Evolutionary conservation across 23 tunicate genomes (phyloP).

Genomic region (Halocynthia roretzi): DNA sequence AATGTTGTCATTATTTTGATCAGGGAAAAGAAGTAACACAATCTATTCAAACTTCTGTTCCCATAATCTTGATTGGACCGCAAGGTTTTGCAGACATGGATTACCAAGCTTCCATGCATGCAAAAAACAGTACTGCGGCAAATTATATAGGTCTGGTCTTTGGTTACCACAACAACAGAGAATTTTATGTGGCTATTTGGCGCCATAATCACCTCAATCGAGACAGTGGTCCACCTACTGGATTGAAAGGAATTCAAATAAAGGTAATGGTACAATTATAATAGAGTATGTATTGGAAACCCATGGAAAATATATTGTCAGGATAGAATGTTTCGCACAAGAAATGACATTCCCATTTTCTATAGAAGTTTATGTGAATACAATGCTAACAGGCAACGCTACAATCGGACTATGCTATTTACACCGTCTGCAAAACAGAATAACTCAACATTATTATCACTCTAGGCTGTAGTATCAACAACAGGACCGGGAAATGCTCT

Average conservation of each 20-base stretch:
- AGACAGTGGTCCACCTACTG: background rate
- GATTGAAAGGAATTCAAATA: constrained; percentile 22
- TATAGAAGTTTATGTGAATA: too few relatives aligned
- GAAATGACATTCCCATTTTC: too few relatives aligned
- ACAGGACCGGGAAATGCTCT: constrained; percentile 13
- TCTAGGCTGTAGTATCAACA: constrained; percentile 10
- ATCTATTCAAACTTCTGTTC: background rate
- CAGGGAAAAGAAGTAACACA: constrained; percentile 25
- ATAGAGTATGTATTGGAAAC: too few relatives aligned
- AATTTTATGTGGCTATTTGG: constrained; percentile 23
- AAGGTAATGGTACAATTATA: constrained; percentile 4
- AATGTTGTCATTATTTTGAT: background rate
- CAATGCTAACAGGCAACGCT: too few relatives aligned
- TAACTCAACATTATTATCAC: too few relatives aligned
- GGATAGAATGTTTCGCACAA: too few relatives aligned
- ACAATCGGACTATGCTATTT: too few relatives aligned
- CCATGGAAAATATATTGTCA: too few relatives aligned
- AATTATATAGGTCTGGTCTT: constrained; percentile 24
- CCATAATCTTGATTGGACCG: constrained; percentile 16
- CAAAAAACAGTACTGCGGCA: background rate
- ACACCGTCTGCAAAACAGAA: too few relatives aligned
- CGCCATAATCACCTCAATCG: background rate
- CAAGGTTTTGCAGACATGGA: constrained; percentile 18
- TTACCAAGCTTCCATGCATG: constrained; percentile 10
- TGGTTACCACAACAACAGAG: constrained; percentile 32